Base-by-base conservation (phyloP, 1,140 invertebrate genomes). In the Drosophila nasuta region DNA sequence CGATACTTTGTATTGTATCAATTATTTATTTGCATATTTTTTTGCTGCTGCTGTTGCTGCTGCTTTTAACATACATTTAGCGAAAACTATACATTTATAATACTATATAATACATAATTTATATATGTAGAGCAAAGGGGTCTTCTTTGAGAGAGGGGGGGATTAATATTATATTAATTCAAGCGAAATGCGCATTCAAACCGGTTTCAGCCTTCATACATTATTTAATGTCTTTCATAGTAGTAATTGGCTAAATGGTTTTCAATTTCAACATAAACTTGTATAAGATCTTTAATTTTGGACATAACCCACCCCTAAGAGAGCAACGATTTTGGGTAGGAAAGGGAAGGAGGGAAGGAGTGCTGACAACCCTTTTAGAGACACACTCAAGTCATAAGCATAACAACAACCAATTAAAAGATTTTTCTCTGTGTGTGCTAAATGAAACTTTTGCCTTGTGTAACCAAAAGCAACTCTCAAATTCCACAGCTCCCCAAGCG, bases 361-460 rank as follows among this genome's bases (percentile, higher is more conserved):
- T 54, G n/a, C 30, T 35, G 51, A 54, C 77, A 88, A 83, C 83
- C 83, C 83, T 83, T 87, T 81, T 59, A 71, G 81, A 57, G 15
- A 3, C 15, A 43, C 35, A 41, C 15, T 57, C 35, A 41, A 38
- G 35, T 73, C 60, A 51, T 51, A 65, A 69, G 48, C 68, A 74
- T 75, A 63, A 77, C 59, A 83, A 88, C 83, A 89, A 88, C 81
- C 83, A 88, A 88, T 88, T 88, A 88, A 89, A 83, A 77, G 83
- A 89, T 80, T 71, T 87, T 65, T 81, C 33, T 67, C 33, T 71
- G 41, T 72, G 49, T 65, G 49, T 65, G 70, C 63, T 59, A 81
- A 81, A 70, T 77, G 65, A 73, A 76, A 60, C 70, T 83, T 67
- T 76, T 73, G 52, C 15, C 54, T 20, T 67, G 69, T 77, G 77